These are phyloP conservation scores for Plectrocnemia conspersa DNA, from an alignment of 1,140 invertebrate genomes.

Conservation along the genomic window DNA sequence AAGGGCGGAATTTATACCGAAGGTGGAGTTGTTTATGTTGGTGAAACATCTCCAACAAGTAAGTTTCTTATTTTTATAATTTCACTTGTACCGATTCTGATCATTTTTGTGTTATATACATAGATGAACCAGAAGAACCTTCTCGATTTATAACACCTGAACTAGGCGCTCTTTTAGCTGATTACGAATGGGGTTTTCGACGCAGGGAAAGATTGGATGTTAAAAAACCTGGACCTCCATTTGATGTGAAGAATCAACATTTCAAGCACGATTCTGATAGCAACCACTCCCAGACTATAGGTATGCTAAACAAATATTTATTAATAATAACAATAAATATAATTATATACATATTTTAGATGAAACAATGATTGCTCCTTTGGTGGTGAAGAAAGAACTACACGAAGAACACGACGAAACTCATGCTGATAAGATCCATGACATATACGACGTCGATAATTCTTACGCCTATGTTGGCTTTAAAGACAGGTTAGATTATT, in stretches of 20 bases:
- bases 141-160: constrained; percentile 25
- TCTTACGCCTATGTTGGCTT: constrained; percentile 66
- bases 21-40: constrained; percentile 57
- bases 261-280: constrained; percentile 26
- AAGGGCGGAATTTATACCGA: constrained; percentile 55
- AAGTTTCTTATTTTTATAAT: constrained; percentile 19
- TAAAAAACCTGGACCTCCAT: constrained; percentile 87
- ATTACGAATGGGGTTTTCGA: constrained; percentile 67
- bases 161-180: constrained; percentile 50
- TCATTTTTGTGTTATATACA: no score
- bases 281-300: constrained; percentile 23
- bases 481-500: constrained; percentile 54
- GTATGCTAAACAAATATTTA: constrained; percentile 20
- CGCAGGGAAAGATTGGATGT: constrained; percentile 83
- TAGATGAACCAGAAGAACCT: constrained; percentile 21
- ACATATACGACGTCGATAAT: constrained; percentile 58
- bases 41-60: constrained; percentile 37
- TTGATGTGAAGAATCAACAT: constrained; percentile 50
- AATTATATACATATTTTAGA: no score
- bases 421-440: constrained; percentile 39
- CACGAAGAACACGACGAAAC: constrained; percentile 23
- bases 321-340: constrained; percentile 38
- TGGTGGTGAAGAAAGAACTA: constrained; percentile 48
- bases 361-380: constrained; percentile 8
- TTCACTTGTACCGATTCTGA: not conserved